Percentiles rank a stretch among this genome's conserved stretches.
Evolutionary conservation across 2,888 invertebrate species (phyloP).

Genomic region (Hypomecis atomaria): DNA sequence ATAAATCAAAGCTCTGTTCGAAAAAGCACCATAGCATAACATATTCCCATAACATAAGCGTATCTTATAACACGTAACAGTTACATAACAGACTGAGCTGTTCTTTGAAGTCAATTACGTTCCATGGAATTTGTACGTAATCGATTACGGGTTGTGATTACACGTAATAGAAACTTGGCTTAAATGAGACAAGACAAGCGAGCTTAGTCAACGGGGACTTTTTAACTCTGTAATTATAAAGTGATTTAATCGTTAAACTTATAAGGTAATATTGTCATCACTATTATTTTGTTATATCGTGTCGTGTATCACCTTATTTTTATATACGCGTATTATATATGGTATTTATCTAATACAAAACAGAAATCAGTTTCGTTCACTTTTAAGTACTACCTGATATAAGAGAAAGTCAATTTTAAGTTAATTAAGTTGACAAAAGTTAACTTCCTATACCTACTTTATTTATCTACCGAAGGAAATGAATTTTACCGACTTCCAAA

Average conservation of each 20-base stretch:
- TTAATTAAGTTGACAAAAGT: too few species aligned
- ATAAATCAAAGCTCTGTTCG: conserved; percentile 22
- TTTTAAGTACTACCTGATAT: too few species aligned
- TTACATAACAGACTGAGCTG: conserved; percentile 47
- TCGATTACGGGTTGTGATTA: conserved; percentile 44
- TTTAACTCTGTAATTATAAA: conserved; percentile 3
- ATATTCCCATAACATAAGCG: conserved; percentile 40
- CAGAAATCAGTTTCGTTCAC: too few species aligned
- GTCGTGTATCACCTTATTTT: too few species aligned
- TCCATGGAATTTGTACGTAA: conserved; percentile 42
- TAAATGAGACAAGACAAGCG: conserved; percentile 35
- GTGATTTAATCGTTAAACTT: neutral
- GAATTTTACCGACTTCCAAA: too few species aligned
- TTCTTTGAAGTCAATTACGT: conserved; percentile 42
- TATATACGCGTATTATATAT: too few species aligned
- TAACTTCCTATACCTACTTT: too few species aligned
- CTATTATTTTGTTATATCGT: too few species aligned
- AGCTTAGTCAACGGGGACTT: neutral
- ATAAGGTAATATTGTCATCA: too few species aligned
- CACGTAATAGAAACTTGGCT: conserved; percentile 41
- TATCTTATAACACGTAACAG: conserved; percentile 45
- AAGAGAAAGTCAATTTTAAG: too few species aligned
- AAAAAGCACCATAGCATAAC: conserved; percentile 27
- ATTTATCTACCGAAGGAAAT: too few species aligned
- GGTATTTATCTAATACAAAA: too few species aligned